Evolutionary conservation across 2,797 vertebrate species (phyloP).

Genomic region (Brachyalestes nurse): DNA sequence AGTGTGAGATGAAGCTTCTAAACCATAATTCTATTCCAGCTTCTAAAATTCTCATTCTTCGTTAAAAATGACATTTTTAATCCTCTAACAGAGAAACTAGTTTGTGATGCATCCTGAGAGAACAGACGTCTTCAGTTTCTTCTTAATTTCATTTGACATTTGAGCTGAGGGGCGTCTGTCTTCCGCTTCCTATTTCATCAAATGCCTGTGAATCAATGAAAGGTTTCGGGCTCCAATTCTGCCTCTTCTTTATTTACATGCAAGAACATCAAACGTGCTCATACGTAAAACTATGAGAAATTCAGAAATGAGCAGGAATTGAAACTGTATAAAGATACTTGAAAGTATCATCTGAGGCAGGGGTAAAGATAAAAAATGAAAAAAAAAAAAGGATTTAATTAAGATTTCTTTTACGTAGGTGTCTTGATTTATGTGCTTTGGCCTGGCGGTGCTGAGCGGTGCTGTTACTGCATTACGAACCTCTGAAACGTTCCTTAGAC

Average conservation of each 20-base stretch:
- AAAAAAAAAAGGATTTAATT: not conserved
- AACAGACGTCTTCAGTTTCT: not conserved
- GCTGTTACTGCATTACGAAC: constrained; percentile 5
- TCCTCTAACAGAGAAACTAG: not conserved
- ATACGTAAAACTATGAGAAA: too few relatives aligned
- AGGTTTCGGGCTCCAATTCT: not conserved
- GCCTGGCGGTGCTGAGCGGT: not conserved
- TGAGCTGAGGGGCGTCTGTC: not conserved
- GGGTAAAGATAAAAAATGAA: not conserved
- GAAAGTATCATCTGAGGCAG: too few relatives aligned
- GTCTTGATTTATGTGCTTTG: too few relatives aligned
- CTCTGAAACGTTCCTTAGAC: constrained; percentile 56
- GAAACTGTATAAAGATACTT: not conserved
- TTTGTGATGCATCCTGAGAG: not conserved
- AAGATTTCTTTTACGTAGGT: not conserved
- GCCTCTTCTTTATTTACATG: not conserved
- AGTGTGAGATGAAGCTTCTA: not conserved
- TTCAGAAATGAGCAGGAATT: not conserved
- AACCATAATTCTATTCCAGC: not conserved
- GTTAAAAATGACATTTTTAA: not conserved
- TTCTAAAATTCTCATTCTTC: not conserved
- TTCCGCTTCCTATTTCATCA: not conserved
- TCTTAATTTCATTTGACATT: constrained; percentile 7
- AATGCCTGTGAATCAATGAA: not conserved
- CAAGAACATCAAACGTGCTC: not conserved